Percentiles rank a stretch among this genome's conserved stretches.
Conservation (phyloP, 2,797 vertebrate species). For the Neopelma chrysocephalum region DNA sequence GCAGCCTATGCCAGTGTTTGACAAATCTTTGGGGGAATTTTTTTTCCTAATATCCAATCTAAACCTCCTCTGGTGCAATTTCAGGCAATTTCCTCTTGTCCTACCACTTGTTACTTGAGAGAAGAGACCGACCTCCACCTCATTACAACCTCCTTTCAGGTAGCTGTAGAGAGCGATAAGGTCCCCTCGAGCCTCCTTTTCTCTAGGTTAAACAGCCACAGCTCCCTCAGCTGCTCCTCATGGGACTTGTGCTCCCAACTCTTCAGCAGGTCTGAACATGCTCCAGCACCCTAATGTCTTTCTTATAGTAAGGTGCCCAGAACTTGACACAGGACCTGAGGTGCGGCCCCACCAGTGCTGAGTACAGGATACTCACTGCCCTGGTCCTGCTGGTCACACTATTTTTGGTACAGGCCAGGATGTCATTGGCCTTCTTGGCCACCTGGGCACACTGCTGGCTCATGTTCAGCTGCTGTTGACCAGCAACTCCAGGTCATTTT, state of each 20-base stretch:
- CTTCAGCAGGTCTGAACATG: neutral
- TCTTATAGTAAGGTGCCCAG: neutral
- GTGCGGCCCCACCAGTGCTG: neutral
- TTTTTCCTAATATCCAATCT: neutral
- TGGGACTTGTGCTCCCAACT: neutral
- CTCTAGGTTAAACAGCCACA: neutral
- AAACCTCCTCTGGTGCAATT: neutral
- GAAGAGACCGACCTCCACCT: accelerated
- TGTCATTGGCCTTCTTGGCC: neutral
- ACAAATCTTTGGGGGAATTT: neutral
- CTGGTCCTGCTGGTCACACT: neutral
- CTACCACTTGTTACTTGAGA: neutral
- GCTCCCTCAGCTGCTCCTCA: neutral
- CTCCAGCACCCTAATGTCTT: neutral
- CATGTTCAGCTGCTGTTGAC: accelerated
- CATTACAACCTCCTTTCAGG: neutral
- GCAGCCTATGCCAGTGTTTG: neutral
- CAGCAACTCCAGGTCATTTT: accelerated
- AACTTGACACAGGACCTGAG: neutral
- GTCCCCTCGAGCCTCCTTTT: neutral
- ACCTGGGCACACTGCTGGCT: neutral
- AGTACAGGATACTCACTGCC: neutral
- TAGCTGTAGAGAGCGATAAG: accelerated
- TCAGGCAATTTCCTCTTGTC: neutral
- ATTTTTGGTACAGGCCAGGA: neutral